Evolutionary conservation across 2,888 invertebrate species (phyloP), one percentile per base, ranked within the genome.

Genomic region (Dryobota labecula): DNA sequence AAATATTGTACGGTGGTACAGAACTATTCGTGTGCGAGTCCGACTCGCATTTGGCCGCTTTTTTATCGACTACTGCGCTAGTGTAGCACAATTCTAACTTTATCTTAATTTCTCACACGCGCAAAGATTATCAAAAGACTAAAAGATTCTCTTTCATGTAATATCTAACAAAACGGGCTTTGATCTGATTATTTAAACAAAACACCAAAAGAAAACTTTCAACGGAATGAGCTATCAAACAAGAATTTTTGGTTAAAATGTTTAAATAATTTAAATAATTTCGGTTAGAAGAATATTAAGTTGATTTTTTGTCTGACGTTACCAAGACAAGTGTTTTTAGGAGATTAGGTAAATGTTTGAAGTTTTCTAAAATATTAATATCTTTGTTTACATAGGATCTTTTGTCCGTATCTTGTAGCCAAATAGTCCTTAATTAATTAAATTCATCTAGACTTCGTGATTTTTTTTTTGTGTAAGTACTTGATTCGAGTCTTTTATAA

Each of bases 161-260:
- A 33, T 41, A 49, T 65, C n/a, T 33, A 65, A 67, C 67, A 63
- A 63, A 74, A 72, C 60, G 30, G 61, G 56, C 84, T 80, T 84
- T 80, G 67, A 80, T 80, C 76, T 82, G 54, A 78, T 82, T 82
- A 73, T 79, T 67, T 69, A 69, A 73, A 71, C 64, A 65, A 73
- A 71, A 74, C 68, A 43, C 24, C 53, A 62, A 79, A 75, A 74
- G 56, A 73, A 74, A 73, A 70, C 47, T 84, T 76, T 73, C 24
- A 73, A 62, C n/a, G 6, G 63, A 78, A 78, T 72, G 49, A 73
- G 63, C 54, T 73, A 78, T 82, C 80, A 79, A 84, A 84, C 73
- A 70, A 47, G 56, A 71, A 62, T 56, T 75, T 62, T 41, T 45
- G 20, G 18, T 47, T 60, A 24, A 70, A 77, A 71, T 60, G 38